Evolutionary conservation across 2,888 invertebrate species (phyloP).

Genomic region (Cephus rjabovi): DNA sequence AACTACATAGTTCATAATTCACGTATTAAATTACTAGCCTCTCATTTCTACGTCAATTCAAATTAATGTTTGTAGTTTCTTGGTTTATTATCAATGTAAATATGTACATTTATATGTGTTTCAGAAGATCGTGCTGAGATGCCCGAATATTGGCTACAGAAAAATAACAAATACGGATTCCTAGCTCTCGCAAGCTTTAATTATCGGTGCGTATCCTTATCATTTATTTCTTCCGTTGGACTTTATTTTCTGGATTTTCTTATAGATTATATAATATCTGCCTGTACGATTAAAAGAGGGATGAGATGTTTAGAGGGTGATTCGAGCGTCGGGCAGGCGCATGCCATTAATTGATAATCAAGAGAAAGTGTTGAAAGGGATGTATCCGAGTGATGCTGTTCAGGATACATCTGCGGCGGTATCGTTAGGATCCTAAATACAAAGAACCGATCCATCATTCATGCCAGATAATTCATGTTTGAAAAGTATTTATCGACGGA

Average conservation of each 20-base stretch:
- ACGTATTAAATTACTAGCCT: not conserved
- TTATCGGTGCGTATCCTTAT: slow-evolving; percentile 29
- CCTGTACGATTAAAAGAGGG: not conserved
- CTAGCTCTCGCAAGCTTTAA: too few species aligned
- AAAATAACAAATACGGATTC: slow-evolving; percentile 30
- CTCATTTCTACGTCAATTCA: not conserved
- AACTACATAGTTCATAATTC: not conserved
- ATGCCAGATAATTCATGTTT: slow-evolving; percentile 56
- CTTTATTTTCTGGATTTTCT: not conserved
- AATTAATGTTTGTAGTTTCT: too few species aligned
- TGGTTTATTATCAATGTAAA: not conserved
- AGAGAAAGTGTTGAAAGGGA: slow-evolving; percentile 60
- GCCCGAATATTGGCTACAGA: slow-evolving; percentile 16
- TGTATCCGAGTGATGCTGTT: slow-evolving; percentile 15
- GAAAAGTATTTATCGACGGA: slow-evolving; percentile 32
- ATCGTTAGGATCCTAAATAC: slow-evolving; percentile 55
- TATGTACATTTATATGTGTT: slow-evolving; percentile 19
- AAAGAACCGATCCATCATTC: slow-evolving; percentile 65
- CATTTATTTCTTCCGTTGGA: slow-evolving; percentile 8
- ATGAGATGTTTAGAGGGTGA: not conserved
- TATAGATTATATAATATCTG: not conserved
- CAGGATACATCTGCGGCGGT: slow-evolving; percentile 62
- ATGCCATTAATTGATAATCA: slow-evolving; percentile 63
- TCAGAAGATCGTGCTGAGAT: slow-evolving; percentile 24
- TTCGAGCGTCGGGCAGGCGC: slow-evolving; percentile 21